phyloP scores from a whole-genome alignment of 1,140 invertebrate genomes.

The Epicauta chinensis region DNA sequence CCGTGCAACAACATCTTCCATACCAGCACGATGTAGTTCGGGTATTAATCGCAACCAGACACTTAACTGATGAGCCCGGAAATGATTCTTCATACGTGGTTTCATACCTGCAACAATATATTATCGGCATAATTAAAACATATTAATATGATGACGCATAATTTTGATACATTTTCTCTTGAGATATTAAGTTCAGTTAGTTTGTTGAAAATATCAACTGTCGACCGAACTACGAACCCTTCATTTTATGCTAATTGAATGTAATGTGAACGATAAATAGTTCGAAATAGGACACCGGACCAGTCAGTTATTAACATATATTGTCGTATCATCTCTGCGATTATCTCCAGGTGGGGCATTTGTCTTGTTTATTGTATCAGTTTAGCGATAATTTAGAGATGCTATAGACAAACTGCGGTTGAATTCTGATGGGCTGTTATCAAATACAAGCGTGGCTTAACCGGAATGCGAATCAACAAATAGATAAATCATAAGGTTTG shows the following conservation, averaged over 20 bases:
- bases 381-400: conserved; percentile 9
- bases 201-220: too few relatives aligned
- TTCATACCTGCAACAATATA: conserved; percentile 66
- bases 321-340: conserved; percentile 2
- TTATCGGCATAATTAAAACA: too few relatives aligned
- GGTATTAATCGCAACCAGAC: conserved; percentile 92
- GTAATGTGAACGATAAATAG: too few relatives aligned
- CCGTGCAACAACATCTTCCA: conserved; percentile 76
- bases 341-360: conserved; percentile 6
- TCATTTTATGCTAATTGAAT: too few relatives aligned
- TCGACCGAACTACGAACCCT: too few relatives aligned
- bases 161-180: too few relatives aligned
- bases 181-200: too few relatives aligned
- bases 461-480: too few relatives aligned
- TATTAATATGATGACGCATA: not conserved
- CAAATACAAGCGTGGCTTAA: too few relatives aligned
- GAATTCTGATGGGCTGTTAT: conserved; percentile 5
- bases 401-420: conserved; percentile 6
- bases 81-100: conserved; percentile 87
- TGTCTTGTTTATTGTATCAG: conserved; percentile 7
- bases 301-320: too few relatives aligned
- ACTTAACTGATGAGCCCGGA: conserved; percentile 85
- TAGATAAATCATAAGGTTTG: too few relatives aligned
- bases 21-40: conserved; percentile 81
- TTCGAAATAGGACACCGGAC: too few relatives aligned